Evolutionary conservation across 2,888 invertebrate species (phyloP), one percentile per base, ranked within the genome.

Genomic region (Sminthurides aquaticus): DNA sequence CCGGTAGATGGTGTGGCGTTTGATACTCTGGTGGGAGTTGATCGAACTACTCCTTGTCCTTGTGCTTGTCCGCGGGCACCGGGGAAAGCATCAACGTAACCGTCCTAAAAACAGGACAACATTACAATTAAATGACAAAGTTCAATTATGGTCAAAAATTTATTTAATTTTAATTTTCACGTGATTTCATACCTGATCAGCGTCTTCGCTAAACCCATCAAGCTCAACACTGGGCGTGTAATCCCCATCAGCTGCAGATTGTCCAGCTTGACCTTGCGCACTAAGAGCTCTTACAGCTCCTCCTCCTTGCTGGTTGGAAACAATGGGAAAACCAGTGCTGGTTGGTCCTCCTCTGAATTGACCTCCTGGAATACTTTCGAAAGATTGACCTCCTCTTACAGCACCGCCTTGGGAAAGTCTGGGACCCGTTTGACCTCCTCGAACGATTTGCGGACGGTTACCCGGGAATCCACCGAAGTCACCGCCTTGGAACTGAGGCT

Each of bases 191-290:
- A 71, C 72, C 67, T 74, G 67, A 60, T 74, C 74, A 49, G 66
- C 68, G 57, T 74, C 74, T 61, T 74, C 74, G 60, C 69, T 70
- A 64, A 66, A 74, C 24, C 72, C 74, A 55, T 73, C 74, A n/a
- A 73, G 61, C 22, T 70, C 71, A 26, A 65, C 60, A 52, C 63
- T 72, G 29, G 71, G 70, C 43, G 65, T 63, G 57, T 70, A 73
- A 20, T 59, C 57, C 11, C 67, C 24, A 3, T 8, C 58, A 27
- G 20, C 49, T 11, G 8, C 3, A 26, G 8, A 5, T 8, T 25
- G 62, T 60, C 56, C 62, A 24, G 25, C 11, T 3, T 62, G 27
- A 8, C 26, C 20, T 26, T 64, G 57, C 18, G 28, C 57, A 48
- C 20, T 49, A 22, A 60, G 43, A 54, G 66, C 22, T 49, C 62